These are phyloP conservation scores for Mallotus villosus DNA, from an alignment of 2,797 vertebrate genomes.

Conservation along the genomic window DNA sequence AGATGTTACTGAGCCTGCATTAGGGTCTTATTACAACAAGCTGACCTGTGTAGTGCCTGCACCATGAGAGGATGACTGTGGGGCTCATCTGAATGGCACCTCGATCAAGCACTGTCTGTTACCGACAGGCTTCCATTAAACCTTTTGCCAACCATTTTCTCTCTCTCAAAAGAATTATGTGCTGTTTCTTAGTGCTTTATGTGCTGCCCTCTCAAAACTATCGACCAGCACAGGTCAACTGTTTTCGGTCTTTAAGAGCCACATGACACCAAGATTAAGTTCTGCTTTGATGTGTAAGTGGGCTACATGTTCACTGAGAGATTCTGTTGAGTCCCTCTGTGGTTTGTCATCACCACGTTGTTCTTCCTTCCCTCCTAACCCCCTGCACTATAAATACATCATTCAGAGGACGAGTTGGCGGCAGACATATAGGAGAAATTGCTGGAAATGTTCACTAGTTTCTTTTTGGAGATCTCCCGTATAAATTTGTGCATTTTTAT, in stretches of 20 bases:
- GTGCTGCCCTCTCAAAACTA: background rate
- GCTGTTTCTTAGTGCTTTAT: too few relatives aligned
- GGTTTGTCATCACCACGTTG: background rate
- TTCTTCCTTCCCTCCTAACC: conserved; percentile 26
- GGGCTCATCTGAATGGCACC: too few relatives aligned
- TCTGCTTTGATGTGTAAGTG: conserved; percentile 17
- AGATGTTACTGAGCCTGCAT: background rate
- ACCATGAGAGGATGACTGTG: background rate
- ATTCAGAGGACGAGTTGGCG: background rate
- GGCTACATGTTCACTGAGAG: background rate
- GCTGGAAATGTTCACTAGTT: background rate
- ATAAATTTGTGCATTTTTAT: background rate
- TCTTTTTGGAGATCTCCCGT: background rate
- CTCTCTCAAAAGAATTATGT: background rate
- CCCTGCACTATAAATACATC: conserved; percentile 30
- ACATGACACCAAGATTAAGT: conserved; percentile 15
- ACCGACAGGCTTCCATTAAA: background rate
- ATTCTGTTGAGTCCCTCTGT: background rate
- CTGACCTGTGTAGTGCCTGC: background rate
- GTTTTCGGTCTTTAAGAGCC: background rate
- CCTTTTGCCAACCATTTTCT: background rate
- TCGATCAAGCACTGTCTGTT: background rate
- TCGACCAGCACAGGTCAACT: background rate
- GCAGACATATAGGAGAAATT: background rate
- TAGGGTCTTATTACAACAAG: background rate